These are phyloP conservation scores for Phaonia tiefii DNA, from an alignment of 2,888 invertebrate genomes.

Conservation along the genomic window DNA sequence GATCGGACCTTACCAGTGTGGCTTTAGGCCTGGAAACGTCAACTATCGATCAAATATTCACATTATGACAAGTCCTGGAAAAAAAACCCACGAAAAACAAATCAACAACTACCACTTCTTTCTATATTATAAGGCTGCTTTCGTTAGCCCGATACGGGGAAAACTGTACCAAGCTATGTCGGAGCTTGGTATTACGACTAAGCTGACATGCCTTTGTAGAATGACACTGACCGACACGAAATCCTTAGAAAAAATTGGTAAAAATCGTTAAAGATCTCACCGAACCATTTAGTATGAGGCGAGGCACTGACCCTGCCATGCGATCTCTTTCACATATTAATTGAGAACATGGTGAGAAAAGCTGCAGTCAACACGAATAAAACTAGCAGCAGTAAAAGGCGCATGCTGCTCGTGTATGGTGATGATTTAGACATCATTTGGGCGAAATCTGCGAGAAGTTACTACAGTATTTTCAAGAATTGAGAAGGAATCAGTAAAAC, in stretches of 20 bases:
- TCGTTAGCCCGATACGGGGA: not conserved
- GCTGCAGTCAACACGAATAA: not conserved
- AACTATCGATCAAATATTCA: too few relatives aligned
- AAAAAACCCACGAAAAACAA: too few relatives aligned
- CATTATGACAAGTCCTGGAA: too few relatives aligned
- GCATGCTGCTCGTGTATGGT: not conserved
- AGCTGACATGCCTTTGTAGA: not conserved
- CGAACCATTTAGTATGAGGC: not conserved
- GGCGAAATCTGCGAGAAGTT: not conserved
- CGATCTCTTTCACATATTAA: not conserved
- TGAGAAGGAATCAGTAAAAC: not conserved
- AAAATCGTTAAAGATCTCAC: not conserved
- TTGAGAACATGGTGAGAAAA: not conserved
- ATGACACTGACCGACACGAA: conserved; percentile 1
- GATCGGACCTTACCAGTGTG: too few relatives aligned
- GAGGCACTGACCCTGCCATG: not conserved
- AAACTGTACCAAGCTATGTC: not conserved
- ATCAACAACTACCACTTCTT: too few relatives aligned
- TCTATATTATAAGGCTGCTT: conserved; percentile 4
- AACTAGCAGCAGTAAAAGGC: not conserved
- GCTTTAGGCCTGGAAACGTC: too few relatives aligned
- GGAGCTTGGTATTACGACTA: not conserved
- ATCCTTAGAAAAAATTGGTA: not conserved
- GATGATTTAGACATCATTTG: not conserved
- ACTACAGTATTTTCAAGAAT: not conserved